Evolutionary conservation across 2,888 invertebrate species (phyloP).

Genomic region (Drosophila phalerata): DNA sequence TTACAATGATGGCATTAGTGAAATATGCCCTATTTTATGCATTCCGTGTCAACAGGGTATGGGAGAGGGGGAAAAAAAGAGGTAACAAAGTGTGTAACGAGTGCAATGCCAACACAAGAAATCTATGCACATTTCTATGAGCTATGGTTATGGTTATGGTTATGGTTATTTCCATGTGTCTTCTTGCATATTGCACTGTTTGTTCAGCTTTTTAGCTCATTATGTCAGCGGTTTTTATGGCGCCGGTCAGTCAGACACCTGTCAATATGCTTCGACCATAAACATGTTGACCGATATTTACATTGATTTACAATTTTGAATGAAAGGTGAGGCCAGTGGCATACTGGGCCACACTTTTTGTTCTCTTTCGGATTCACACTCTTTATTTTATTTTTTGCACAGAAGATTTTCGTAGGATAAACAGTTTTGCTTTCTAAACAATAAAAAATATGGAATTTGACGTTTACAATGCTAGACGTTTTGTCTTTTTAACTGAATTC

Average conservation of each 20-base stretch:
- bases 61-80: not conserved
- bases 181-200: constrained; percentile 22
- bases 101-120: constrained; percentile 22
- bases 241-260: constrained; percentile 46
- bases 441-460: not conserved
- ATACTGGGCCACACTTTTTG: constrained; percentile 17
- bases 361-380: not conserved
- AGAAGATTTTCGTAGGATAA: not conserved
- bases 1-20: too few relatives aligned
- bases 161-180: constrained; percentile 22
- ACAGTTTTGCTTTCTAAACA: constrained; percentile 1
- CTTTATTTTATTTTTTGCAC: not conserved
- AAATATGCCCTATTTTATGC: not conserved
- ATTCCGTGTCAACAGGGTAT: constrained; percentile 3
- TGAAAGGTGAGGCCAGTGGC: constrained; percentile 16
- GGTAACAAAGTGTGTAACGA: constrained; percentile 31
- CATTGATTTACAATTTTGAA: constrained; percentile 53
- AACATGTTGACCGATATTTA: constrained; percentile 54
- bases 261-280: constrained; percentile 30
- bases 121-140: constrained; percentile 9
- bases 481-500: not conserved
- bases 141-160: constrained; percentile 9
- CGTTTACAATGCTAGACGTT: not conserved
- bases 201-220: constrained; percentile 52
- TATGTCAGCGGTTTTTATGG: constrained; percentile 53